Evolutionary conservation across 1,140 invertebrate species (phyloP).

Genomic region (Hylaeus anthracinus): DNA sequence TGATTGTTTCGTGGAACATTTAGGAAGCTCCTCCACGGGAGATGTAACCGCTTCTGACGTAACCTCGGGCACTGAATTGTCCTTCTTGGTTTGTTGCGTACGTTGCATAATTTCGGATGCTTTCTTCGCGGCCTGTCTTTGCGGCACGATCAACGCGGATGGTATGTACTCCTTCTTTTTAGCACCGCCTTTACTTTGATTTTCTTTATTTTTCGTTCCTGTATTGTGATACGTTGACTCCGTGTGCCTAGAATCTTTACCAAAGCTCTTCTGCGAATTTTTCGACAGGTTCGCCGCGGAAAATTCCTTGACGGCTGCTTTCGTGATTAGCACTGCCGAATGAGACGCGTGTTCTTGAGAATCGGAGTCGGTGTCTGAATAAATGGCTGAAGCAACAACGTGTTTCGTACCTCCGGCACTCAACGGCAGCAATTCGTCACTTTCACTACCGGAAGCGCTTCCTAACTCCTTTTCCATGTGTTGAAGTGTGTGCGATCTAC

Average conservation of each 20-base stretch:
- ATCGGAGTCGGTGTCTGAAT: slow-evolving; percentile 88
- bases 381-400: slow-evolving; percentile 83
- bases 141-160: slow-evolving; percentile 93
- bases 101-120: slow-evolving; percentile 91
- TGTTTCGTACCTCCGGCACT: slow-evolving; percentile 73
- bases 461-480: slow-evolving; percentile 87
- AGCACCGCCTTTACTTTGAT: slow-evolving; percentile 82
- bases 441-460: slow-evolving; percentile 85
- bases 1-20: slow-evolving; percentile 69
- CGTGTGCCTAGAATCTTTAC: slow-evolving; percentile 59
- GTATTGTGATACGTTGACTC: slow-evolving; percentile 60
- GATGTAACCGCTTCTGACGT: slow-evolving; percentile 66
- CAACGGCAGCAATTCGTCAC: slow-evolving; percentile 87
- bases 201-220: slow-evolving; percentile 75
- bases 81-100: slow-evolving; percentile 73
- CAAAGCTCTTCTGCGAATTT: slow-evolving; percentile 71
- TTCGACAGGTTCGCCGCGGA: slow-evolving; percentile 77
- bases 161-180: slow-evolving; percentile 86
- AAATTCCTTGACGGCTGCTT: slow-evolving; percentile 92
- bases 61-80: slow-evolving; percentile 58
- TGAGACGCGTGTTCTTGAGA: slow-evolving; percentile 83
- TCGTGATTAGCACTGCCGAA: slow-evolving; percentile 84
- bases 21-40: slow-evolving; percentile 64
- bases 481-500: slow-evolving; percentile 82
- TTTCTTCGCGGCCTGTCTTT: slow-evolving; percentile 94